Percentiles rank a stretch among this genome's conserved stretches.
Conservation (phyloP, 53 echinoderm and acorn worm genomes). For the Henricia sp. region DNA sequence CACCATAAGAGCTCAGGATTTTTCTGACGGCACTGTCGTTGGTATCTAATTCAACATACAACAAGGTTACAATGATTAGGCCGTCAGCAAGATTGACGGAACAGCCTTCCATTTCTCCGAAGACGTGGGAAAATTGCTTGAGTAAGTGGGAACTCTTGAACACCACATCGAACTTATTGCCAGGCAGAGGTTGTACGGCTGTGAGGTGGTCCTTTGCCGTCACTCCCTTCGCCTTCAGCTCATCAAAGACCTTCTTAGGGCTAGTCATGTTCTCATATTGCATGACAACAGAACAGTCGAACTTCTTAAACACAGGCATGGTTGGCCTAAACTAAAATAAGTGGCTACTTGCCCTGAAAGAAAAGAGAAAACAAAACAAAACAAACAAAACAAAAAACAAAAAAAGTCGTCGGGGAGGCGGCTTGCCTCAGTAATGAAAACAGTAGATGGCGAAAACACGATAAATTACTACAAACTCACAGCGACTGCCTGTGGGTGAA, state of each 20-base stretch:
- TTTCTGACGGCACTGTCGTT: slow-evolving; percentile 46
- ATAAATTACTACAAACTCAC: no score
- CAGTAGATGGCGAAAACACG: no score
- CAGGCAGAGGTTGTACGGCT: slow-evolving; percentile 55
- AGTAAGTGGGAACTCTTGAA: slow-evolving; percentile 1
- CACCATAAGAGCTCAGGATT: slow-evolving; percentile 20
- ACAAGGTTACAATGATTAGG: background rate
- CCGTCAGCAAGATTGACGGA: background rate
- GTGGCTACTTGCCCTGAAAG: no score
- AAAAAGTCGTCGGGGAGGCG: no score
- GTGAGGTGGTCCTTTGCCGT: slow-evolving; percentile 17
- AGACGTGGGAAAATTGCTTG: background rate
- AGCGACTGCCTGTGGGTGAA: no score
- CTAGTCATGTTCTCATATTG: background rate
- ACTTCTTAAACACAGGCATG: no score
- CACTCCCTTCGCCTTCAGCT: slow-evolving; percentile 11
- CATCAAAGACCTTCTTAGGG: slow-evolving; percentile 19
- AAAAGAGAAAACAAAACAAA: no score
- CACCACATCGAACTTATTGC: slow-evolving; percentile 42
- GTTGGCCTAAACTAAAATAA: no score
- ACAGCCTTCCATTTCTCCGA: background rate
- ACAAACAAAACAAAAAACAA: no score
- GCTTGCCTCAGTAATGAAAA: no score
- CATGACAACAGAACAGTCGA: background rate
- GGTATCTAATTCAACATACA: slow-evolving; percentile 32